Evolutionary conservation across 1,140 invertebrate species (phyloP).

Genomic region (Gerris buenoi): DNA sequence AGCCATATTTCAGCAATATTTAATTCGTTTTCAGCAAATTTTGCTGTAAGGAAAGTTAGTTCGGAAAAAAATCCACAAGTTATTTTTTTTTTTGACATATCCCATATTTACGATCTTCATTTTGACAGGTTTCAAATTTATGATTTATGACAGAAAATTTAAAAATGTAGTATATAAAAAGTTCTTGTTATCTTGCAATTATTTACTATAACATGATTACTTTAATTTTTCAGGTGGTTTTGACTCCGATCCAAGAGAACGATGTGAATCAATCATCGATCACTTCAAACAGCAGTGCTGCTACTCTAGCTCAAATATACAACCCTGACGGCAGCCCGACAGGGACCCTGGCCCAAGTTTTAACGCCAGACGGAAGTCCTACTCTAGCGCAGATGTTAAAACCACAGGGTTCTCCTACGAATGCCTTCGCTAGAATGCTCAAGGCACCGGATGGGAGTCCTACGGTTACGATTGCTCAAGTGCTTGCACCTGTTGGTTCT

Average conservation of each 20-base stretch:
- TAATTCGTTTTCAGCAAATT: too few relatives aligned
- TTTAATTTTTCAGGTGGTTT: slow-evolving; percentile 40
- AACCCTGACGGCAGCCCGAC: slow-evolving; percentile 40
- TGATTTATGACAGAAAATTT: too few relatives aligned
- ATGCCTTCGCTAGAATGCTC: not conserved
- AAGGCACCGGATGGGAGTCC: not conserved
- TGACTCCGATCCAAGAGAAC: slow-evolving; percentile 60
- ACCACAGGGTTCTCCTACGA: not conserved
- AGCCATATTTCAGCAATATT: too few relatives aligned
- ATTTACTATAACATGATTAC: not conserved
- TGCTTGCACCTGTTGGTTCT: not conserved
- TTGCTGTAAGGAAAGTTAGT: too few relatives aligned
- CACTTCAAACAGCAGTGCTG: slow-evolving; percentile 45
- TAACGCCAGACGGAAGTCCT: slow-evolving; percentile 6
- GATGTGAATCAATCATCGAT: slow-evolving; percentile 39
- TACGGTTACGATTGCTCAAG: not conserved
- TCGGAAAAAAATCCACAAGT: too few relatives aligned
- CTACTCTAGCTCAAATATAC: slow-evolving; percentile 52
- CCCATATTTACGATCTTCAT: too few relatives aligned
- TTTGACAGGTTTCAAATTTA: too few relatives aligned
- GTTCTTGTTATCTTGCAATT: too few relatives aligned
- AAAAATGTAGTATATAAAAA: too few relatives aligned
- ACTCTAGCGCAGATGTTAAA: not conserved
- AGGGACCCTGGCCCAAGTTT: slow-evolving; percentile 9
- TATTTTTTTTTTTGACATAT: too few relatives aligned